Base-by-base conservation (phyloP, 2,797 vertebrate species). In the Falco naumanni region DNA sequence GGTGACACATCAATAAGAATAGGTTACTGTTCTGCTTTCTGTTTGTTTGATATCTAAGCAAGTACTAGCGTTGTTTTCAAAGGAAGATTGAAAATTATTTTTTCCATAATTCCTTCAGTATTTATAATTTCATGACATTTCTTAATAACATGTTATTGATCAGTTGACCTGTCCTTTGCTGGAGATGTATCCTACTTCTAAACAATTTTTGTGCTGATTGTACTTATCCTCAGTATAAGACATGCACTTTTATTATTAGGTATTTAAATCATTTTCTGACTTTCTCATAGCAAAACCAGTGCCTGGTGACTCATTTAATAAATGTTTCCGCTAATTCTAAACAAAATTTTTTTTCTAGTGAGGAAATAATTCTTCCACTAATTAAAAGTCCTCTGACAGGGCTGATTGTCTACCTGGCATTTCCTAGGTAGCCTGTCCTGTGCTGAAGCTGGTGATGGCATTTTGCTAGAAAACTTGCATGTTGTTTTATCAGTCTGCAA, bases 81-180 rank as follows among this genome's bases (percentile, higher is more conserved):
- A 59, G 83, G 8, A 63, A 59, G 39, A 87, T n/a, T 90, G 64
- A 92, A 96, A 92, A 56, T 64, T 29, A 43, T 65, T 92, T 95
- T 85, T n/a, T 8, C 34, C 19, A 20, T 74, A 87, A 57, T 61
- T 93, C 33, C 61, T 94, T 94, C 66, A 31, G 61, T 90, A 92
- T 90, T 93, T 97, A 82, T 79, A 97, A 97, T 97, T 95, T 88
- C 79, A 68, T 95, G 78, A 81, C 64, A 83, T 97, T 97, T 97
- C 74, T 84, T 79, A 96, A 90, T 90, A 97, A 86, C 65, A 11
- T 77, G 13, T 19, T 96, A 92, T 96, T 93, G 87, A 91, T 97
- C 34, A 72, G 69, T 86, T 94, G 45, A 59, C 24, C 39, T 68
- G 48, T 68, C 80, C 64, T 77, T 94, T 82, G 76, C 74, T 95